phyloP scores from a whole-genome alignment of 1,140 invertebrate genomes.

The Sogatella furcifera region DNA sequence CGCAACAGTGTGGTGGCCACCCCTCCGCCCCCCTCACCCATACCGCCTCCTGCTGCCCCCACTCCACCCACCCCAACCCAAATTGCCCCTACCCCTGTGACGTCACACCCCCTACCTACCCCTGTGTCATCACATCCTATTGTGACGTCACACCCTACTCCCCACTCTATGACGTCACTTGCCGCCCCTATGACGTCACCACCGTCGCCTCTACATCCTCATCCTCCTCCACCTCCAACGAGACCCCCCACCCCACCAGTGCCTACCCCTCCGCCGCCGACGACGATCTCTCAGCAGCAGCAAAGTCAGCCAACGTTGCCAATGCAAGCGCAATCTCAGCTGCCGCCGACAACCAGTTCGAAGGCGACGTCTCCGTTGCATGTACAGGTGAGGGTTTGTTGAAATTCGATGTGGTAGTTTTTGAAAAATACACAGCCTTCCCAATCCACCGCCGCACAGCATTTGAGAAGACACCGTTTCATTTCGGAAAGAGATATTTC shows the following conservation, averaged over 20 bases:
- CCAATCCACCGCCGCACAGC: too few species aligned
- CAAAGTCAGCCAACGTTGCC: neutral
- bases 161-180: neutral
- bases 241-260: neutral
- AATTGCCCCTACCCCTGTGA: neutral
- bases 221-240: neutral
- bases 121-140: too few species aligned
- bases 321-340: neutral
- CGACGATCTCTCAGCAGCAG: neutral
- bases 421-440: too few species aligned
- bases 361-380: slow-evolving; percentile 23
- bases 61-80: neutral
- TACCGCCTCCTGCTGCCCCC: neutral
- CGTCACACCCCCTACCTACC: neutral
- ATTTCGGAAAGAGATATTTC: too few species aligned
- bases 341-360: slow-evolving; percentile 17
- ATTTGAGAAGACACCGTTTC: too few species aligned
- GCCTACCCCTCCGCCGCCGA: neutral
- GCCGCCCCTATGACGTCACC: neutral
- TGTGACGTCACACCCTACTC: too few species aligned
- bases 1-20: neutral
- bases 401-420: too few species aligned
- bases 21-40: neutral
- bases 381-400: slow-evolving; percentile 22
- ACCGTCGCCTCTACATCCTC: neutral